A percentile compares a stretch with the other conserved stretches of the same genome.
Evolutionary conservation across 2,113 vertebrate genomes (phyloP).

Genomic region (Lasiurus cinereus): DNA sequence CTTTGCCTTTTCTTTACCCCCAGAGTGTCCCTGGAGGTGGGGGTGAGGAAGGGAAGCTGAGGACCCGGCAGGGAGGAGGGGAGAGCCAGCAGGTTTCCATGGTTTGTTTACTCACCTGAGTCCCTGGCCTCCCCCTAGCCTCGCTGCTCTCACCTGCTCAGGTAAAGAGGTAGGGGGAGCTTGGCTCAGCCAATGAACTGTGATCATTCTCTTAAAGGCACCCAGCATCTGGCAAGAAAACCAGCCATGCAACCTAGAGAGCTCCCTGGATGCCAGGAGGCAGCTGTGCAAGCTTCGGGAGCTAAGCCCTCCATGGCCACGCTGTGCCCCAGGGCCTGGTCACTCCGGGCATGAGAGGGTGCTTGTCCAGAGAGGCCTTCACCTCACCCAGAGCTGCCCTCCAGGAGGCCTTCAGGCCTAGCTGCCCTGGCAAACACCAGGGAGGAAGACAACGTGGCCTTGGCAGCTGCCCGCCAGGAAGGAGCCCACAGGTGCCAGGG

Average conservation of each 20-base stretch:
- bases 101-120: constrained; percentile 61
- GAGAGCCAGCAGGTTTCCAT: neutral
- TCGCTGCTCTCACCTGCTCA: constrained; percentile 63
- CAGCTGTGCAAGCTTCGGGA: neutral
- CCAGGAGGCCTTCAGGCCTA: constrained; percentile 5
- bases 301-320: neutral
- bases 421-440: constrained; percentile 48
- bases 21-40: neutral
- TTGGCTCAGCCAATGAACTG: constrained; percentile 64
- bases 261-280: neutral
- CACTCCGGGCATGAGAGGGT: neutral
- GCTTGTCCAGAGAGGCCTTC: neutral
- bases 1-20: neutral
- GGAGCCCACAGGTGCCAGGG: neutral
- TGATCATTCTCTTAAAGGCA: constrained; percentile 62
- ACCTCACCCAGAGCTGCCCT: neutral
- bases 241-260: constrained; percentile 32
- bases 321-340: neutral
- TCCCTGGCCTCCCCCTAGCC: neutral
- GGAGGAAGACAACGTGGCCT: constrained; percentile 58
- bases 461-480: constrained; percentile 55
- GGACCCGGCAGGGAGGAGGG: neutral
- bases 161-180: constrained; percentile 51
- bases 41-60: neutral
- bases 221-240: constrained; percentile 42